A percentile compares a stretch with the other conserved stretches of the same genome.
These are phyloP conservation scores for Podarcis muralis DNA, from an alignment of 2,113 vertebrate species.

Conservation along the genomic window DNA sequence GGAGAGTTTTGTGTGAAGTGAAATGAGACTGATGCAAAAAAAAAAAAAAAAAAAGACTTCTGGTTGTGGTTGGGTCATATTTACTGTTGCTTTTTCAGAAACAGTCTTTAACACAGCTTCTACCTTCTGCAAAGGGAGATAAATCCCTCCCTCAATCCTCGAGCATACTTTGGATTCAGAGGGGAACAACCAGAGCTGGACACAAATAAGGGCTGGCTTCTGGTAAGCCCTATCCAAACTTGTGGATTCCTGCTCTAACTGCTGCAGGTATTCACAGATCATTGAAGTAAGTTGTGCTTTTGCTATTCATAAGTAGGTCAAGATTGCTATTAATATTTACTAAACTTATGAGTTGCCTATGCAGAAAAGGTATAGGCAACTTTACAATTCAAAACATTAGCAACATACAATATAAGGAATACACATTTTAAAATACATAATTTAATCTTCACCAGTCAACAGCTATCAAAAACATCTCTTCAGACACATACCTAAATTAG, in stretches of 20 bases:
- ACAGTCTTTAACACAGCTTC: background rate
- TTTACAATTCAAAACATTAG: no score
- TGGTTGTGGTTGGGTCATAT: background rate
- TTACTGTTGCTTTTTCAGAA: background rate
- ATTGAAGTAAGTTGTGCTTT: background rate
- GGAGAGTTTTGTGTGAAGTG: background rate
- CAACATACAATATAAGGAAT: no score
- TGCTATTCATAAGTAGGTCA: background rate
- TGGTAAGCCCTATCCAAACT: background rate
- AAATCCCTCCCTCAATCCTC: background rate
- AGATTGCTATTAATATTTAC: no score
- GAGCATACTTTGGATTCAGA: background rate
- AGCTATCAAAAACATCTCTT: no score
- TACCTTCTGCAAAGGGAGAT: background rate
- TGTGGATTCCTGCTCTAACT: background rate
- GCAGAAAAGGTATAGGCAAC: no score
- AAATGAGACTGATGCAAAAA: background rate
- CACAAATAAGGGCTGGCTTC: background rate
- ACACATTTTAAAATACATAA: no score
- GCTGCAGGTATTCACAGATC: no score
- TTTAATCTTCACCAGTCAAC: no score
- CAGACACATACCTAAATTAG: no score
- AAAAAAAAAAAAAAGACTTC: no score
- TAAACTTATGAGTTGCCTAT: no score
- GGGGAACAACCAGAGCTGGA: no score